These are phyloP conservation scores for Panurus biarmicus DNA, from an alignment of 2,113 vertebrate species.

Conservation along the genomic window DNA sequence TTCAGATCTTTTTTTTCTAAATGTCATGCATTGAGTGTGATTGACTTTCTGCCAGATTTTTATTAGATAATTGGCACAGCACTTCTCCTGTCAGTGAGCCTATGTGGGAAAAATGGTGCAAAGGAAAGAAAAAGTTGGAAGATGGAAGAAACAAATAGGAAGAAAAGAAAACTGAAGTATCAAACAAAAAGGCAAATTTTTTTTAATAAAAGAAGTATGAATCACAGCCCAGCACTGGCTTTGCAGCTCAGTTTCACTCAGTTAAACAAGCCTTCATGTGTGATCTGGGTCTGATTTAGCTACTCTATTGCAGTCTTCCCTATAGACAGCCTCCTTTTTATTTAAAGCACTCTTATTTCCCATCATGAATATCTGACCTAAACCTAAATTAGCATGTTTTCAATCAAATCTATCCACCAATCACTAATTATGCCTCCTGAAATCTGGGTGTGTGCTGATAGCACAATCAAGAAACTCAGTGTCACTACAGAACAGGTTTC, in stretches of 20 bases:
- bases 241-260: neutral
- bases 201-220: neutral
- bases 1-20: neutral
- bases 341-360: neutral
- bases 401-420: neutral
- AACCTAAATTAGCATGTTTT: neutral
- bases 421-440: neutral
- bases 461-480: neutral
- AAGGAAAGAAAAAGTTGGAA: neutral
- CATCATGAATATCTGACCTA: neutral
- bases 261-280: neutral
- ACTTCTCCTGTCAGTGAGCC: neutral
- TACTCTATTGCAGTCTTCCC: neutral
- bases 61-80: slow-evolving; percentile 35
- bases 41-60: slow-evolving; percentile 34
- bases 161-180: neutral
- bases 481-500: neutral
- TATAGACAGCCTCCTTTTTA: neutral
- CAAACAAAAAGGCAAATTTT: neutral
- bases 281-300: neutral
- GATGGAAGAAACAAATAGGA: neutral
- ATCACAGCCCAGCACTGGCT: neutral
- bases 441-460: neutral
- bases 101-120: neutral
- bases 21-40: neutral